Evolutionary conservation across 1,140 invertebrate species (phyloP), one percentile per base, ranked within the genome.

Genomic region (Drosophila varians): DNA sequence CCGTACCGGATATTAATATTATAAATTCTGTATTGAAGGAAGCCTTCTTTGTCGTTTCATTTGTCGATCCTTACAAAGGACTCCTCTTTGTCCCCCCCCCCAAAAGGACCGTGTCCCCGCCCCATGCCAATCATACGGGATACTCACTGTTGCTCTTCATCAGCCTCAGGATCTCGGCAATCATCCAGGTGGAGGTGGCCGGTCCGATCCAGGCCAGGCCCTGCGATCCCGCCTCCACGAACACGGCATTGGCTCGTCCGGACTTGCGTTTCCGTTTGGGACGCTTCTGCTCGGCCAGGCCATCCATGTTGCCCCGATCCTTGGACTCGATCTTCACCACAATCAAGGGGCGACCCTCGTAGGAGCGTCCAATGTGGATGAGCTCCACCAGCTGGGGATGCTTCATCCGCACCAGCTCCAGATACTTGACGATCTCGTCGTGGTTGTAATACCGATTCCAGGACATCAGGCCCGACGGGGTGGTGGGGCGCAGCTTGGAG

Each of bases 121-220:
- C 6, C 26, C 9, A 9, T n/a, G n/a, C n/a, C n/a, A n/a, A n/a
- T n/a, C n/a, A n/a, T n/a, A n/a, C n/a, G n/a, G n/a, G n/a, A n/a
- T 61, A 89, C 88, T 90, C 18, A 93, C 93, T 93, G 87, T 91
- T 87, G 2, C 89, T 91, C 43, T 93, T 92, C 72, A 94, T 93
- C 36, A 94, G 93, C 75, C 95, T 94, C 1, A 96, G 93, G 18
- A 97, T 91, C 68, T 96, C 94, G 61, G 94, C 94, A 23, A 96
- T 91, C 62, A 97, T 95, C 93, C 95, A 97, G 7, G 96, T 94
- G 36, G 95, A 94, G 1, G 96, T 95, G 0, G 96, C 96, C 0
- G 96, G 94, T 16, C 96, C 93, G 62, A 97, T 96, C 96, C 97
- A 98, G 91, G 97, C 96, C 36, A 96, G 88, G 0, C 95, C 96